These are phyloP conservation scores for Mormyrops boulengeri DNA, from an alignment of 2,797 vertebrate genomes.

Conservation along the genomic window DNA sequence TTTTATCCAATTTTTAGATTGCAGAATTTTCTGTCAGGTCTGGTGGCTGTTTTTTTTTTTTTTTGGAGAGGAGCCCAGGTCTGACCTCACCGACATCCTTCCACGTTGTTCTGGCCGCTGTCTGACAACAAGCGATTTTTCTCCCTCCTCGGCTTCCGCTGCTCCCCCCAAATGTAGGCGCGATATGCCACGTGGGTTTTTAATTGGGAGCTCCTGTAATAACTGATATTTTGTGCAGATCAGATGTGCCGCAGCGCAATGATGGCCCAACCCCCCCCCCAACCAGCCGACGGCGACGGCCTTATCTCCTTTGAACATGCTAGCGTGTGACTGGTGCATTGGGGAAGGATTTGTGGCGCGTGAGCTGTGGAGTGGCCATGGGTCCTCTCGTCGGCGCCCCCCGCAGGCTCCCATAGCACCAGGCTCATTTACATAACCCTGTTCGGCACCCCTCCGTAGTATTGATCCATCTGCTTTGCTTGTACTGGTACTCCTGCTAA, in stretches of 20 bases:
- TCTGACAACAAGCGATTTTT: constrained; percentile 38
- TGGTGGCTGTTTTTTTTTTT: background rate
- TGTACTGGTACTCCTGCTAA: background rate
- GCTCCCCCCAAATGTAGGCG: constrained; percentile 27
- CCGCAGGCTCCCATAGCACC: background rate
- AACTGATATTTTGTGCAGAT: constrained; percentile 40
- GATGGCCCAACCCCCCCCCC: constrained; percentile 34
- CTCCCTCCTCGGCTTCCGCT: constrained; percentile 19
- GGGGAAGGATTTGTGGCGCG: constrained; percentile 68
- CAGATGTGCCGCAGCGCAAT: constrained; percentile 52
- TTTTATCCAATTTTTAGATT: constrained; percentile 40
- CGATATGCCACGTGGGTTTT: constrained; percentile 26
- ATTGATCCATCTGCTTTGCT: constrained; percentile 3
- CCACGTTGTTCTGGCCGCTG: constrained; percentile 19
- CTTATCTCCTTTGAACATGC: constrained; percentile 70
- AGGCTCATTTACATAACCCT: constrained; percentile 14
- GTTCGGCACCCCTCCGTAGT: background rate
- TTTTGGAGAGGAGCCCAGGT: background rate
- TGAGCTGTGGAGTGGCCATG: constrained; percentile 49
- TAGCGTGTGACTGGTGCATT: constrained; percentile 55
- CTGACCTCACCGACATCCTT: background rate
- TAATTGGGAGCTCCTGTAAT: constrained; percentile 43
- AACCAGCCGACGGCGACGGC: constrained; percentile 39
- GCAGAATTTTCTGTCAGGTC: constrained; percentile 28
- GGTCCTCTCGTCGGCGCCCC: constrained; percentile 29